Conservation (phyloP, 1,140 invertebrate species). For the Brevipalpus yothersi region DNA sequence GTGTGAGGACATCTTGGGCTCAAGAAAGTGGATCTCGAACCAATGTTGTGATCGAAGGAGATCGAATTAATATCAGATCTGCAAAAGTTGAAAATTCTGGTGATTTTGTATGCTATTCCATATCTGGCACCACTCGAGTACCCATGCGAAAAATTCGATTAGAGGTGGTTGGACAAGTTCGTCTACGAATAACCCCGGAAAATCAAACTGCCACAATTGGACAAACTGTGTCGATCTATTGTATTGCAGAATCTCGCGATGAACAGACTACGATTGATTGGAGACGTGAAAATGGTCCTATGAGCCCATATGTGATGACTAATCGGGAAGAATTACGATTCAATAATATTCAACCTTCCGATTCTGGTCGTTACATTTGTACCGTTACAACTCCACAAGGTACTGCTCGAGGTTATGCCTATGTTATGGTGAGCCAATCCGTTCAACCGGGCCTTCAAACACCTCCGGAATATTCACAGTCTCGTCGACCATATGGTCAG, state of each 20-base stretch:
- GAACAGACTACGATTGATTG: neutral
- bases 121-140: neutral
- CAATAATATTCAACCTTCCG: neutral
- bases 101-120: neutral
- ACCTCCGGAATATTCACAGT: neutral
- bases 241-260: neutral
- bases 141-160: slow-evolving; percentile 3
- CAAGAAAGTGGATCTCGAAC: too few relatives aligned
- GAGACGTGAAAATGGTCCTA: neutral
- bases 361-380: neutral
- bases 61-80: too few relatives aligned
- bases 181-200: neutral
- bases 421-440: neutral
- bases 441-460: neutral
- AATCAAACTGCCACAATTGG: neutral
- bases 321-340: neutral
- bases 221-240: neutral
- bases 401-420: neutral
- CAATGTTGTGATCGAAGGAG: too few relatives aligned
- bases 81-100: too few relatives aligned
- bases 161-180: too few relatives aligned
- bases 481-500: neutral
- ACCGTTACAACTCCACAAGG: neutral
- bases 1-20: too few relatives aligned
- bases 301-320: neutral